phyloP scores from a whole-genome alignment of 2,797 vertebrate species.

The Poecilia picta region DNA sequence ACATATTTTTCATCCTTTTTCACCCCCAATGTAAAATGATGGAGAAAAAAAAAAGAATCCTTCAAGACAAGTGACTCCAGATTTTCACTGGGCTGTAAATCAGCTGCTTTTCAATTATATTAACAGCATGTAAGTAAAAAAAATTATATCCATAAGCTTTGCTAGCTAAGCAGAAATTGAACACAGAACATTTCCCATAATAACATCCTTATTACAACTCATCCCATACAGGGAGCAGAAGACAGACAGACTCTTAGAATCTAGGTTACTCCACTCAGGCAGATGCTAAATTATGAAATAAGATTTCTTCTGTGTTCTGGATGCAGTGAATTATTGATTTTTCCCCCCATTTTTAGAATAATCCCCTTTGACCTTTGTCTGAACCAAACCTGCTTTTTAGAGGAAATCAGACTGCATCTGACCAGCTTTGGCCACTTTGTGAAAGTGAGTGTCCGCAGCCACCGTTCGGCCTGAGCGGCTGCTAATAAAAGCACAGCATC shows the following conservation, averaged over 20 bases:
- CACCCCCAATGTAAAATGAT: neutral
- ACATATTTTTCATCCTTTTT: neutral
- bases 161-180: neutral
- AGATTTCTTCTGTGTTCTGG: constrained; percentile 35
- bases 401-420: neutral
- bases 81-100: neutral
- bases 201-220: neutral
- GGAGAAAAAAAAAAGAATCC: neutral
- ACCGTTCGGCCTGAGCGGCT: neutral
- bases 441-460: neutral
- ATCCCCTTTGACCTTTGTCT: constrained; percentile 14
- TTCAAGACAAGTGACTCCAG: neutral
- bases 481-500: constrained; percentile 5
- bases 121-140: neutral
- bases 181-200: neutral
- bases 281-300: constrained; percentile 50
- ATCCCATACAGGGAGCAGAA: neutral
- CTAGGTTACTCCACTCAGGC: constrained; percentile 38
- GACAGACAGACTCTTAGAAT: constrained; percentile 6
- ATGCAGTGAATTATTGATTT: constrained; percentile 54
- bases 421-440: neutral
- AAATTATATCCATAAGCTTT: neutral
- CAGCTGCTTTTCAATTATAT: neutral
- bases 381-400: constrained; percentile 12
- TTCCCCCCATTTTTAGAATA: constrained; percentile 17